phyloP scores from a whole-genome alignment of 2,888 invertebrate species.

The Leptogaster cylindrica region DNA sequence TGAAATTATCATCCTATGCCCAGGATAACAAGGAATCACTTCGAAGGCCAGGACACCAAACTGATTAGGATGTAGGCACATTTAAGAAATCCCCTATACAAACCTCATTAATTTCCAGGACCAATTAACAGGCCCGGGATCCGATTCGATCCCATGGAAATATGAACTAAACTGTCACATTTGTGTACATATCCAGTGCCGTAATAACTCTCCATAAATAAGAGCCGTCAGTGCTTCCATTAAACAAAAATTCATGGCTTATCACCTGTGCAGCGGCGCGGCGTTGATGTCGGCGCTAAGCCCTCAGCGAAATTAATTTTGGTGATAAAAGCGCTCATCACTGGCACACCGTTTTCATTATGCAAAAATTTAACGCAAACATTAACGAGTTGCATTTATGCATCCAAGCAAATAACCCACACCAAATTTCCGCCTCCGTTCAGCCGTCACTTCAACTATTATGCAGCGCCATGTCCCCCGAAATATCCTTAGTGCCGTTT shows the following conservation, averaged over 20 bases:
- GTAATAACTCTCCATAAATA: constrained; percentile 2
- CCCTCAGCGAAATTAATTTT: constrained; percentile 27
- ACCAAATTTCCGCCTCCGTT: not conserved
- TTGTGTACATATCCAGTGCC: not conserved
- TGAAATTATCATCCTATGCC: not conserved
- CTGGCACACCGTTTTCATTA: constrained; percentile 28
- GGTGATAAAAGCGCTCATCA: constrained; percentile 34
- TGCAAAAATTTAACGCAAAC: constrained; percentile 29
- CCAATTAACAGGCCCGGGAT: not conserved
- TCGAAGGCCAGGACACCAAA: not conserved
- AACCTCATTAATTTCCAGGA: too few species aligned
- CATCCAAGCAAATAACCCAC: constrained; percentile 1
- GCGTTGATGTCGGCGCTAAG: not conserved
- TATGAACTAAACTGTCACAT: not conserved
- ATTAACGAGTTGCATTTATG: constrained; percentile 38
- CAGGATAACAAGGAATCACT: not conserved
- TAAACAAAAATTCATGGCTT: constrained; percentile 37
- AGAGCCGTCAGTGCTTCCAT: constrained; percentile 6
- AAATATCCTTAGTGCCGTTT: constrained; percentile 28
- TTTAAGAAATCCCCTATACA: too few species aligned
- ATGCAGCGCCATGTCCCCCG: constrained; percentile 11
- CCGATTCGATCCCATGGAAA: not conserved
- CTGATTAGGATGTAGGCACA: not conserved
- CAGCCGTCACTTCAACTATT: not conserved
- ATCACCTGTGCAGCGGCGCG: constrained; percentile 22